Evolutionary conservation across 2,113 vertebrate species (phyloP), one percentile per base, ranked within the genome.

Genomic region (Melospiza georgiana): DNA sequence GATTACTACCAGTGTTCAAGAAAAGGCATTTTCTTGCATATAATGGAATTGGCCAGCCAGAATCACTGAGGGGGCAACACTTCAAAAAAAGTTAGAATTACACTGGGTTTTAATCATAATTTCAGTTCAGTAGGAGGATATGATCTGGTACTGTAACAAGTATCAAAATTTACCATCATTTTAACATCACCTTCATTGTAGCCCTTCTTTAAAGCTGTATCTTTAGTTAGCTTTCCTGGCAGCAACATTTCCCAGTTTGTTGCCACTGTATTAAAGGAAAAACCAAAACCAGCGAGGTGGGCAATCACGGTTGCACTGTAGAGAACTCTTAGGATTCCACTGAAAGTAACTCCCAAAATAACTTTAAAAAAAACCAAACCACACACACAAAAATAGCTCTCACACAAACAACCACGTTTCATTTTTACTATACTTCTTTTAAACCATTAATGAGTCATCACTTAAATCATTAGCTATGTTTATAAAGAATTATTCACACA

Each of bases 401-500:
- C 87, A 33, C 41, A 78, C 78, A 90, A 58, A 87, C 51, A 86
- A 95, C 80, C 46, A 68, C 87, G 43, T 87, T 90, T 92, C 90
- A 46, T 86, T 96, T 95, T 93, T 93, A 95, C 93, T 92, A 90
- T 62, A 69, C 66, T 81, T 55, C 88, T 88, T 92, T 96, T 94
- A 94, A 93, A 68, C 41, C 65, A 96, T 96, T 97, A 94, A 93
- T 97, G 92, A 96, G 52, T 96, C 95, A 96, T 81, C 90, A 66
- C 83, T 96, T 89, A 91, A 96, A 95, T 96, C 94, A 93, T 73
- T 46, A 61, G 80, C 83, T 95, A 90, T 85, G 91, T 92, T 95
- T 96, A 84, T 89, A 94, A 84, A 57, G n/a, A 84, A 94, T 93
- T 93, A 94, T 92, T 92, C 88, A 84, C 63, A 75, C 65, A 81